A percentile compares a stretch with the other conserved stretches of the same genome.
These are phyloP conservation scores for Eumacrocentrus americanus DNA, from an alignment of 2,888 invertebrate species.

Conservation along the genomic window DNA sequence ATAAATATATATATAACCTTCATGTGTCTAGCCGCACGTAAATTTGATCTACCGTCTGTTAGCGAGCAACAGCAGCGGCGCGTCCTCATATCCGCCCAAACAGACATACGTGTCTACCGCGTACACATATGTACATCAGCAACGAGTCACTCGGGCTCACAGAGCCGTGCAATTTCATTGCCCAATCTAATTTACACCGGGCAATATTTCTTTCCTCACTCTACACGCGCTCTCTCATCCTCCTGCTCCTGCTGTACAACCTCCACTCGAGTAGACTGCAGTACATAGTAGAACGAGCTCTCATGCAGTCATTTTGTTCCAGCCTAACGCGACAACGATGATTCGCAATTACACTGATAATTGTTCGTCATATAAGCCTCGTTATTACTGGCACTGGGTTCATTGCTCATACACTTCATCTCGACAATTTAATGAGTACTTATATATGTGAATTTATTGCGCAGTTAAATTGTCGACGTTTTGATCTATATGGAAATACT, in stretches of 20 bases:
- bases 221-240: neutral
- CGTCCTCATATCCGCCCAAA: neutral
- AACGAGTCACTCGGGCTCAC: conserved; percentile 1
- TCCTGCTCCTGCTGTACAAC: neutral
- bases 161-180: conserved; percentile 27
- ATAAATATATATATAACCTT: too few species aligned
- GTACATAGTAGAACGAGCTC: neutral
- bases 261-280: too few species aligned
- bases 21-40: conserved; percentile 24
- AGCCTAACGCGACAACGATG: neutral
- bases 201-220: conserved; percentile 26
- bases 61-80: conserved; percentile 5
- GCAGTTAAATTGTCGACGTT: too few species aligned
- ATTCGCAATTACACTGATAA: conserved; percentile 2
- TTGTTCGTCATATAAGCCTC: too few species aligned
- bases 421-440: too few species aligned
- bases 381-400: too few species aligned
- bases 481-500: too few species aligned
- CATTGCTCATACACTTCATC: too few species aligned
- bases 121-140: neutral
- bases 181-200: conserved; percentile 26
- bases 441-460: too few species aligned
- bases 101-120: neutral
- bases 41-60: conserved; percentile 31
- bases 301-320: neutral